Base-by-base conservation (phyloP, 1,140 invertebrate species). In the Drosophila navojoa region DNA sequence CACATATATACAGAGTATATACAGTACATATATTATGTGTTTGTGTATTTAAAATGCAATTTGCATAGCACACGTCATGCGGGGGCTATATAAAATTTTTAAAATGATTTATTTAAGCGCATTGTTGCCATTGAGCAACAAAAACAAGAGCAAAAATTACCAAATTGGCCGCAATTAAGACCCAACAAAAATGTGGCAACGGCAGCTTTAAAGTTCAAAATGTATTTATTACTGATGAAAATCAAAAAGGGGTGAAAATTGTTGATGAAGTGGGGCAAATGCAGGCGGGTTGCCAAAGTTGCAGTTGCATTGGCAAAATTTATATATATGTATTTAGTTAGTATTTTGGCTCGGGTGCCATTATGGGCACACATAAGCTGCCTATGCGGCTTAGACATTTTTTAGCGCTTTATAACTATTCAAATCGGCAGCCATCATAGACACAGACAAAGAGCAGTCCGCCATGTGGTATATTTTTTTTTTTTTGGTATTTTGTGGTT, bases 51-150 rank as follows among this genome's bases (percentile, higher is more conserved):
- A 78, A 85, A 86, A 85, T 85, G 68, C 76, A 86, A 87, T 86
- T 86, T 86, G 53, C 45, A 54, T 35, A 40, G 19, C 49, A 29
- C 29, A 40, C 62, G n/a, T 53, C 55, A 47, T 35, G 29, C 13
- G 59, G 55, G 47, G 47, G 81, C 69, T 80, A 70, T 71, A 86
- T 85, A 55, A 69, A 77, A 85, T 75, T 68, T 60, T 62, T 72
- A 62, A 87, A 81, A 71, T 87, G 82, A 86, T 86, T 86, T 86
- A 86, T 86, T 86, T 87, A 76, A 81, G 58, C 45, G 50, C 60
- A 87, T 86, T 86, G 71, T 81, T 77, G 42, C 35, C 22, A 32
- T 38, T 76, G 57, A 22, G 29, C 50, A 59, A 25, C 15, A 62
- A 4, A 42, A 54, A 35, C 69, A 86, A 0, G 77, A 78, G 78